Evolutionary conservation across 2,888 invertebrate genomes (phyloP), one percentile per base, ranked within the genome.

Genomic region (Pollenia amentaria): DNA sequence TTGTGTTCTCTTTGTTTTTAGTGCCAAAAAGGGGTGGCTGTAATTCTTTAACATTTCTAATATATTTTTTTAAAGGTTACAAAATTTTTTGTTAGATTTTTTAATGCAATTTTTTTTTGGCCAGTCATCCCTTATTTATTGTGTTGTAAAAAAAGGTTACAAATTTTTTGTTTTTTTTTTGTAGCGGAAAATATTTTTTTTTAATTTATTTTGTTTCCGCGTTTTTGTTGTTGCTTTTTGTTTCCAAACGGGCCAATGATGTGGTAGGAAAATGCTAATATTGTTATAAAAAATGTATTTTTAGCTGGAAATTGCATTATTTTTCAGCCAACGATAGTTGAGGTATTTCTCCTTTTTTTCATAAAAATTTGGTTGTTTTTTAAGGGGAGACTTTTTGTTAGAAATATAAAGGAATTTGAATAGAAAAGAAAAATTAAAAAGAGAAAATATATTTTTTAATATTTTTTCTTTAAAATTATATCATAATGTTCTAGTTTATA

Each of bases 261-360:
- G 91, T 88, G 85, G 79, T 87, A 84, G 88, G 88, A 90, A 90
- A 89, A 92, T 91, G 91, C 90, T 89, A 91, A 92, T 91, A 90
- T 90, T 69, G 70, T 86, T 70, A 60, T 84, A 90, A 91, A 92
- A 89, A 88, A 87, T 69, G 82, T 84, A 88, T 91, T 92, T 92
- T 91, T 90, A 89, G 89, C 89, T 89, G 90, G 91, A 91, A 92
- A 92, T 89, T 88, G 87, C 42, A n/a, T 40, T 51, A 29, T 65
- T 62, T 73, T 88, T 86, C 51, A 85, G 83, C 89, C 90, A 90
- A 90, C 90, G 87, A 64, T 77, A 81, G 90, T 88, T 72, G 18
- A 88, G 92, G 91, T 91, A 92, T 92, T 90, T 90, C 87, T 88
- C 88, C 89, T 89, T 44, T 83, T 84, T 57, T 44, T 10, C 42